Conservation (phyloP, 2,888 invertebrate genomes). For the Bugula neritina region DNA sequence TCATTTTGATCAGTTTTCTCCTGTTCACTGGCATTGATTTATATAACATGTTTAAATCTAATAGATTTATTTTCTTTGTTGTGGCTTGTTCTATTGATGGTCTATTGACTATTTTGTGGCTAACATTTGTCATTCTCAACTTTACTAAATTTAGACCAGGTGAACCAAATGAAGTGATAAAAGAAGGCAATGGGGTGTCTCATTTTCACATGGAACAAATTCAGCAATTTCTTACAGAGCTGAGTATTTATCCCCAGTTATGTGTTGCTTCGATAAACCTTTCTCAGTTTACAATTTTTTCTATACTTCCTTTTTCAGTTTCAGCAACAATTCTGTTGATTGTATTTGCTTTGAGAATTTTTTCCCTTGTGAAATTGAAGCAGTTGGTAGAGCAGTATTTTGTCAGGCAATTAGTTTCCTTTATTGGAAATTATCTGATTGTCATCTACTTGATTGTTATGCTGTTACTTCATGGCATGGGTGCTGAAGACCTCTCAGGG, state of each 20-base stretch:
- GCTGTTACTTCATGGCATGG: not conserved
- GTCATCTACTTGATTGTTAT: not conserved
- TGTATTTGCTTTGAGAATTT: not conserved
- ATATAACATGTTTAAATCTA: not conserved
- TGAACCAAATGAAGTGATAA: not conserved
- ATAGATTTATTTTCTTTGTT: not conserved
- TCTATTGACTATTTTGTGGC: not conserved
- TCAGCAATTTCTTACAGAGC: not conserved
- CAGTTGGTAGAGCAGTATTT: not conserved
- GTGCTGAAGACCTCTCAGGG: not conserved
- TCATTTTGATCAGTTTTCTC: not conserved
- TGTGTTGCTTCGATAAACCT: not conserved
- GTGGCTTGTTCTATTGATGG: not conserved
- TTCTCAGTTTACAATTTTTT: not conserved
- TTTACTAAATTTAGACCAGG: not conserved
- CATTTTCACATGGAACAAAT: not conserved
- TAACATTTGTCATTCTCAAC: not conserved
- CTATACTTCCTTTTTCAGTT: not conserved
- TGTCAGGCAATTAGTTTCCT: not conserved
- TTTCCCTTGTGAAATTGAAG: not conserved
- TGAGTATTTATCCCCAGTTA: not conserved
- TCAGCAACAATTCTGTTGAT: not conserved
- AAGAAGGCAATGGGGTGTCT: not conserved
- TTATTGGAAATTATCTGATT: not conserved
- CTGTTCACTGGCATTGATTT: not conserved